phyloP scores from a whole-genome alignment of 1,140 invertebrate genomes.

The Telenomus remus region DNA sequence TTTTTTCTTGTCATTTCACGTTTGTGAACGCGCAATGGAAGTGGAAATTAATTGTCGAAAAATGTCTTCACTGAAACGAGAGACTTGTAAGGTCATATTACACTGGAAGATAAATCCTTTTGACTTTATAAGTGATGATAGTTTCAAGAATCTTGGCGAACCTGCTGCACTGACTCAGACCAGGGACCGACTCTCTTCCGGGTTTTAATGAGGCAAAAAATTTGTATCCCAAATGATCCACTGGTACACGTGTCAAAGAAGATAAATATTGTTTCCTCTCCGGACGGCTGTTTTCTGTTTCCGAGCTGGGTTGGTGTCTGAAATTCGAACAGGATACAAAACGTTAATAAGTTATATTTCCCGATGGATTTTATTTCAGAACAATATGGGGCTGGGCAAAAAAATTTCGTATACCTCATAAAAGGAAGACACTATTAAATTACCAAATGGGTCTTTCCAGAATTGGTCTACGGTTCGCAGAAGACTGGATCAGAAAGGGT shows the following conservation, averaged over 20 bases:
- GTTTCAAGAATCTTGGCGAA: conserved; percentile 13
- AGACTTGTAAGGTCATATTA: no score
- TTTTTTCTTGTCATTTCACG: conserved; percentile 9
- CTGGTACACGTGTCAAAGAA: conserved; percentile 15
- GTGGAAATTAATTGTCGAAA: not conserved
- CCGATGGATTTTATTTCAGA: conserved; percentile 22
- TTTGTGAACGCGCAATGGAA: not conserved
- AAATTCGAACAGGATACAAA: not conserved
- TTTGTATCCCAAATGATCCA: not conserved
- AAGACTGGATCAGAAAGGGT: conserved; percentile 49
- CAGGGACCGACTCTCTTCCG: conserved; percentile 19
- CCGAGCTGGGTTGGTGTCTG: not conserved
- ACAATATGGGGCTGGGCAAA: conserved; percentile 43
- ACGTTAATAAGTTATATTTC: not conserved
- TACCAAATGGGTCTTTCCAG: conserved; percentile 32
- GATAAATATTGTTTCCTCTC: conserved; percentile 5
- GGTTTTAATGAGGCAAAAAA: conserved; percentile 9
- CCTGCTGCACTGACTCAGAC: conserved; percentile 2
- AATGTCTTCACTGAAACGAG: not conserved
- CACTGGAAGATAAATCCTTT: not conserved
- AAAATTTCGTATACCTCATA: conserved; percentile 13
- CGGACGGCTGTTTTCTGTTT: not conserved
- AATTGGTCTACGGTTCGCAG: conserved; percentile 24
- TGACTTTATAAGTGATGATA: not conserved
- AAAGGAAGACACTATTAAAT: conserved; percentile 22